Evolutionary conservation across 1,140 invertebrate species (phyloP), one percentile per base, ranked within the genome.

Genomic region (Magallana angulata): DNA sequence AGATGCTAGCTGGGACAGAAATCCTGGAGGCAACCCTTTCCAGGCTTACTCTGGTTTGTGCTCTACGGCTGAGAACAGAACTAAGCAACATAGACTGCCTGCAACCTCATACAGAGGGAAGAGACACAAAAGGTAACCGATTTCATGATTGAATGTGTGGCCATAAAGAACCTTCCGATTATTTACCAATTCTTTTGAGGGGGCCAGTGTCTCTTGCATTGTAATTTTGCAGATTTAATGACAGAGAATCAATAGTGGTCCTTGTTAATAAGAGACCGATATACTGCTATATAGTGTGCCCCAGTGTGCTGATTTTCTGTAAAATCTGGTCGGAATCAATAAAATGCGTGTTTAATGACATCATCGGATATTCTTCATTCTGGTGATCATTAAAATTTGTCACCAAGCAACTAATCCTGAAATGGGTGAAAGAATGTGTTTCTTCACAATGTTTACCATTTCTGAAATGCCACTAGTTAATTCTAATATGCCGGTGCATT

Each of bases 291-390:
- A 76, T 30, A 30, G 68, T 76, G 7, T 76, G 68, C 14, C 68
- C 18, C 8, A 30, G 68, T 76, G 68, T 76, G 68, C 68, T 30
- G 24, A 3, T 76, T 30, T 76, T 76, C 68, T 24, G 11, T 76
- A 76, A 76, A 76, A 76, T 76, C 68, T 76, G 36, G 68, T 4
- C 12, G 14, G 68, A 30, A 76, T 76, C 68, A 76, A 76, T 76
- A 76, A 76, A 76, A 76, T 76, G 68, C 24, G 68, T 76, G 68
- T 76, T 76, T 76, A 76, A 76, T 76, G 68, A 76, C 68, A 76
- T 76, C 68, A 76, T 76, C 68, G 18, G 68, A 76, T 76, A 36
- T 64, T 76, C 68, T 36, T 76, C n/a, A n/a, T n/a, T n/a, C 68
- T 30, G 68, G 68, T 36, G 24, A 76, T 76, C 68, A 76, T 76